Percentiles rank a stretch among this genome's conserved stretches.
Evolutionary conservation across 2,113 vertebrate species (phyloP).

Genomic region (Dinomys branickii): DNA sequence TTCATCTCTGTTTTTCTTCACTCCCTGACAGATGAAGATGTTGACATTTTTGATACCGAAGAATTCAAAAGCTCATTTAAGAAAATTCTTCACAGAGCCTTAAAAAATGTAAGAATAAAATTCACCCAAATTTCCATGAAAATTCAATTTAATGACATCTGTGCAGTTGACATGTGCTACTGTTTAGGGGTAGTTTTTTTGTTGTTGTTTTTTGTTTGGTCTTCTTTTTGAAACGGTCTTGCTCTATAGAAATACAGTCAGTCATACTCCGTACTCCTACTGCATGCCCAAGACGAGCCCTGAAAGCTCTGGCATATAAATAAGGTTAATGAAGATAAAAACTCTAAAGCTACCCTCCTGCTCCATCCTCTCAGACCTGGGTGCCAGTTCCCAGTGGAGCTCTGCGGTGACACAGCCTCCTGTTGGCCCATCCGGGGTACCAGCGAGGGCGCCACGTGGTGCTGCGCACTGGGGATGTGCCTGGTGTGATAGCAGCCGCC

Average conservation of each 20-base stretch:
- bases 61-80: constrained; percentile 86
- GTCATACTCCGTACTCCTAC: not conserved
- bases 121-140: constrained; percentile 17
- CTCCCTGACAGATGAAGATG: constrained; percentile 81
- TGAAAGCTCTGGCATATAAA: not conserved
- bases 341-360: not conserved
- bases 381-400: not conserved
- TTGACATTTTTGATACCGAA: constrained; percentile 80
- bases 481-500: not conserved
- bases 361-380: not conserved
- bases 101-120: constrained; percentile 88
- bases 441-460: not conserved
- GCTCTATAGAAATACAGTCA: not conserved
- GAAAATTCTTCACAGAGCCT: constrained; percentile 80
- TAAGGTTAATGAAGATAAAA: not conserved
- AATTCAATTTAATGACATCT: not conserved
- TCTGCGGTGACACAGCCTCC: not conserved
- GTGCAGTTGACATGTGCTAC: not conserved
- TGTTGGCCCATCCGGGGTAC: not conserved
- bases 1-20: constrained; percentile 37
- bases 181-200: not conserved
- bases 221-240: not conserved
- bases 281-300: not conserved
- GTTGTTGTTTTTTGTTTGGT: not conserved
- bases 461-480: not conserved